Evolutionary conservation across 2,113 vertebrate genomes (phyloP), one percentile per base, ranked within the genome.

Genomic region (Baryphthengus martii): DNA sequence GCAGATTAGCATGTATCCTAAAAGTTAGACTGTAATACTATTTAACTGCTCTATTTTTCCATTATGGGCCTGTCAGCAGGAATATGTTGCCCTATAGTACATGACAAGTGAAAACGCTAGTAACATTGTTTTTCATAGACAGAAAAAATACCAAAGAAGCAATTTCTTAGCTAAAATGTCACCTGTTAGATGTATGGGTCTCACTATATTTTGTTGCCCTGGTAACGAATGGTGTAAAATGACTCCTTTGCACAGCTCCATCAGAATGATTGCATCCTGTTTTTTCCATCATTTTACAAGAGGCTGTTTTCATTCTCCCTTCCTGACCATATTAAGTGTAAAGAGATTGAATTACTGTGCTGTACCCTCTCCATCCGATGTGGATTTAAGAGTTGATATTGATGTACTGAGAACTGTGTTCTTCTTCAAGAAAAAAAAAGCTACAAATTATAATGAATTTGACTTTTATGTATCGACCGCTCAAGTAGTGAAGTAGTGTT

Each of bases 401-500:
- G 98, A 98, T 98, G 98, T 98, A 98, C 98, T 98, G 95, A 98
- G 98, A 98, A 98, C 96, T 89, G 89, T 20, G 75, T 97, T 97
- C 98, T 98, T 98, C 97, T 98, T 98, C 97, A 97, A 97, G 97
- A 88, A 97, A 98, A 98, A 98, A 98, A 98, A 98, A 96, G 95
- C 97, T 97, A 98, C 98, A 98, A 98, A 98, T 98, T 98, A 98
- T 98, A 98, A 98, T 98, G 98, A 98, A 98, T 98, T 98, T 98
- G 98, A 98, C 98, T 98, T 98, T 98, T 98, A 98, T 98, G 96
- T 98, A 98, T 98, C 87, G 97, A 98, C 98, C 74, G 65, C 96
- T 98, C 97, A 97, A 97, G 98, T 97, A 97, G 97, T 98, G 98
- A 98, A 98, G 98, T 97, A 98, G 96, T 97, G 97, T 98, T 98